phyloP scores from a whole-genome alignment of 2,113 vertebrate species.

The Syngnathus floridae region DNA sequence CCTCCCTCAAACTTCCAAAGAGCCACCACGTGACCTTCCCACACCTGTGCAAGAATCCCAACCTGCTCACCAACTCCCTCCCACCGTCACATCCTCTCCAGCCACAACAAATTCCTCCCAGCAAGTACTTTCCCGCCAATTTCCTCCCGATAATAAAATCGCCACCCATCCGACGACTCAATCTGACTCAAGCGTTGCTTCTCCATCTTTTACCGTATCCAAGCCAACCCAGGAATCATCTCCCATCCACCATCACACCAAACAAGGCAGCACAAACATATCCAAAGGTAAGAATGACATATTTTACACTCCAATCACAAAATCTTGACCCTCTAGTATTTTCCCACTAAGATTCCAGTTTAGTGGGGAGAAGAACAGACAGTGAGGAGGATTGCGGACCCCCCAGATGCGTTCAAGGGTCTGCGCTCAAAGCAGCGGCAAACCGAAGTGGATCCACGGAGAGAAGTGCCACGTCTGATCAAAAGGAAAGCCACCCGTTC shows the following conservation, averaged over 20 bases:
- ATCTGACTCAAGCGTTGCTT: slow-evolving; percentile 37
- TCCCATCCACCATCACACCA: slow-evolving; percentile 13
- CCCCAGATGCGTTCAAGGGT: slow-evolving; percentile 23
- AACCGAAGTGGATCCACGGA: slow-evolving; percentile 39
- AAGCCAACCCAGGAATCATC: slow-evolving; percentile 43
- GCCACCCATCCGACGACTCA: slow-evolving; percentile 21
- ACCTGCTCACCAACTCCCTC: slow-evolving; percentile 37
- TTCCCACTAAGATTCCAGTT: slow-evolving; percentile 36
- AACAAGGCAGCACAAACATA: slow-evolving; percentile 31
- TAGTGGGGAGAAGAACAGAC: slow-evolving; percentile 49
- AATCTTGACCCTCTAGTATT: background rate
- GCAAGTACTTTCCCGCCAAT: slow-evolving; percentile 17
- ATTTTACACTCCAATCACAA: background rate
- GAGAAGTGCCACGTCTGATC: slow-evolving; percentile 58
- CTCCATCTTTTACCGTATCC: slow-evolving; percentile 28
- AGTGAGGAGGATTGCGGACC: slow-evolving; percentile 41
- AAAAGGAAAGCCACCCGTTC: slow-evolving; percentile 62
- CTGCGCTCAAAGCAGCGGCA: slow-evolving; percentile 35
- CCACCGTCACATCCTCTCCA: slow-evolving; percentile 15
- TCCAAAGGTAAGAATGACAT: slow-evolving; percentile 51
- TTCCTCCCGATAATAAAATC: slow-evolving; percentile 20
- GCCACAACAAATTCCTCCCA: slow-evolving; percentile 1
- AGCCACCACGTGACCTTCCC: slow-evolving; percentile 57
- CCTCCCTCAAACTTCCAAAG: slow-evolving; percentile 26
- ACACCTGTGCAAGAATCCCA: slow-evolving; percentile 72